A percentile compares a stretch with the other conserved stretches of the same genome.
phyloP scores from a whole-genome alignment of 2,113 vertebrate species.

The Choloepus hoffmanni region DNA sequence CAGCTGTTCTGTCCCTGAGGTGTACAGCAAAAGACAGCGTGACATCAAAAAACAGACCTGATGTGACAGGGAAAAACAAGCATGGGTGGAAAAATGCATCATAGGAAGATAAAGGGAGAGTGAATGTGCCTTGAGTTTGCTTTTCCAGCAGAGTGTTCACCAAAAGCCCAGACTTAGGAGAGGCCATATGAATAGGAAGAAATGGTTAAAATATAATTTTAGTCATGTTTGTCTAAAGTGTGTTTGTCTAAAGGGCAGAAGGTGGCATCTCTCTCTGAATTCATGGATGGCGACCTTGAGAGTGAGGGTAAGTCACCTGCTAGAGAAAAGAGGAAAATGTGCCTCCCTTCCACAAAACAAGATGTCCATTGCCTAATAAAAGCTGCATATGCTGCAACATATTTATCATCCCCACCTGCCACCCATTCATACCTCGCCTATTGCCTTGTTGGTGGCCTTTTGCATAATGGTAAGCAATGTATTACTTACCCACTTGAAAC shows the following conservation, averaged over 20 bases:
- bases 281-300: background rate
- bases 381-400: background rate
- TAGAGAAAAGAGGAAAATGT: constrained; percentile 62
- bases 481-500: constrained; percentile 71
- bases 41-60: constrained; percentile 34
- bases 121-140: background rate
- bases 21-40: constrained; percentile 35
- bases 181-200: background rate
- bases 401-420: constrained; percentile 26
- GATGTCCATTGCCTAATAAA: constrained; percentile 41
- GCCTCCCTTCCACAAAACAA: background rate
- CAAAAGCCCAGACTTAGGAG: background rate
- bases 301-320: constrained; percentile 70
- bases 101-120: background rate
- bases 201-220: background rate
- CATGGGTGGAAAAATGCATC: background rate
- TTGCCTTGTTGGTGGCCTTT: constrained; percentile 77
- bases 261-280: background rate
- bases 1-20: constrained; percentile 48
- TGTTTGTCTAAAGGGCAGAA: background rate
- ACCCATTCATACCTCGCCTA: constrained; percentile 56
- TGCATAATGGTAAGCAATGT: constrained; percentile 68
- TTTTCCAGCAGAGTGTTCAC: background rate
- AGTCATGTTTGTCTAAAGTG: background rate
- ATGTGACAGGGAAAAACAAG: constrained; percentile 62